Evolutionary conservation across 2,888 invertebrate species (phyloP).

Genomic region (Ormyrus labotus): DNA sequence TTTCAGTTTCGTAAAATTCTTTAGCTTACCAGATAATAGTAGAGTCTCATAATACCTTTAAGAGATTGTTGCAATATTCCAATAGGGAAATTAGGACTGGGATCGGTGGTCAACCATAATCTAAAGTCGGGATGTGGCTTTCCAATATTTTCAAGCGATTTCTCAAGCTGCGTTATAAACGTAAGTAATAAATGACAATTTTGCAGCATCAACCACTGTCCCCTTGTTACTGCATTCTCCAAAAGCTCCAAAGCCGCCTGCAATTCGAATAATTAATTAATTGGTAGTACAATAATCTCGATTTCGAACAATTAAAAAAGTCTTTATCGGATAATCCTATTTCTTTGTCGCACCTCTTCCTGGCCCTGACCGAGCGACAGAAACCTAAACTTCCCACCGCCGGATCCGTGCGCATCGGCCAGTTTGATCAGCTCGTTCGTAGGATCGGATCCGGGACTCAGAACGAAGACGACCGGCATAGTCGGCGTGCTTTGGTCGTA

Average conservation of each 20-base stretch:
- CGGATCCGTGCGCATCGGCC: slow-evolving; percentile 82
- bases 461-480: slow-evolving; percentile 93
- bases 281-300: neutral
- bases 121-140: slow-evolving; percentile 94
- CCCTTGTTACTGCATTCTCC: slow-evolving; percentile 83
- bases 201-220: slow-evolving; percentile 94
- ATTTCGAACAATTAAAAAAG: neutral
- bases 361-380: slow-evolving; percentile 96
- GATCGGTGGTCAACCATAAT: slow-evolving; percentile 95
- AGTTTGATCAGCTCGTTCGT: slow-evolving; percentile 90
- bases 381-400: slow-evolving; percentile 86
- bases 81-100: slow-evolving; percentile 90
- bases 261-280: slow-evolving; percentile 46
- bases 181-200: slow-evolving; percentile 91
- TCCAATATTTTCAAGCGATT: slow-evolving; percentile 86
- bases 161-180: slow-evolving; percentile 89
- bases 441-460: slow-evolving; percentile 96
- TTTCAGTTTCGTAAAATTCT: neutral
- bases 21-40: no score
- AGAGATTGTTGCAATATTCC: slow-evolving; percentile 91
- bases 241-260: slow-evolving; percentile 84
- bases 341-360: slow-evolving; percentile 81
- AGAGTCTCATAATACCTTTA: slow-evolving; percentile 79
- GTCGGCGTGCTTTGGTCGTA: slow-evolving; percentile 89
- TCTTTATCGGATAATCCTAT: slow-evolving; percentile 45